Base-by-base conservation (phyloP, 1,140 invertebrate genomes). In the Acromyrmex echinatior region DNA sequence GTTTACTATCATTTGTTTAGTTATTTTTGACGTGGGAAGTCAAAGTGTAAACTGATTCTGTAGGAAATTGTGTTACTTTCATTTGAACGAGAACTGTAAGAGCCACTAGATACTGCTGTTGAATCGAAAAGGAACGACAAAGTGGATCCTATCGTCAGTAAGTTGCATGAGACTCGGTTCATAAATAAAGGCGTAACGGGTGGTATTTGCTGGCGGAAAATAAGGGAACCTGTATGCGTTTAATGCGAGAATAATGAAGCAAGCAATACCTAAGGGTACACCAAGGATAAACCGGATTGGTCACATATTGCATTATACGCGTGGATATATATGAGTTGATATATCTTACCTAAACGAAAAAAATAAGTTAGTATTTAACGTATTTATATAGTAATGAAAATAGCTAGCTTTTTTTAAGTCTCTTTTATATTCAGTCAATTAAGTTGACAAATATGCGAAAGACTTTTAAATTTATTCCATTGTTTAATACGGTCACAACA, bases 201-300 rank as follows among this genome's bases (percentile, higher is more conserved):
- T 73, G 21, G 21, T 82, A 58, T 60, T 82, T 73, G n/a, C 51
- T 39, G 51, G 53, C 35, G 51, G 77, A 58, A 56, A 82, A 82
- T 58, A 73, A 45, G 68, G 66, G 25, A 73, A 73, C 31, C 21
- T 10, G 21, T n/a, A 31, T 82, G 25, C 49, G 21, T 73, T 62
- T 60, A 82, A 82, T 82, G 14, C 66, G 39, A 62, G 39, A 82
- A 60, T 82, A 73, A 81, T 58, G 66, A 53, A 71, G 79, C 21
- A n/a, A n/a, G 21, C 14, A n/a, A 14, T 25, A 70, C 28, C n/a
- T 18, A 68, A 39, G 35, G 35, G 21, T 66, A 80, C 25, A 35
- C 63, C 63, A 35, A 58, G 49, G 9, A 9, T 45, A 56, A 82
- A 73, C 51, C 31, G 28, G 63, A 82, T 66, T 66, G 45, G n/a